Base-by-base conservation (phyloP, 1,140 invertebrate species). In the Diorhabda sublineata region DNA sequence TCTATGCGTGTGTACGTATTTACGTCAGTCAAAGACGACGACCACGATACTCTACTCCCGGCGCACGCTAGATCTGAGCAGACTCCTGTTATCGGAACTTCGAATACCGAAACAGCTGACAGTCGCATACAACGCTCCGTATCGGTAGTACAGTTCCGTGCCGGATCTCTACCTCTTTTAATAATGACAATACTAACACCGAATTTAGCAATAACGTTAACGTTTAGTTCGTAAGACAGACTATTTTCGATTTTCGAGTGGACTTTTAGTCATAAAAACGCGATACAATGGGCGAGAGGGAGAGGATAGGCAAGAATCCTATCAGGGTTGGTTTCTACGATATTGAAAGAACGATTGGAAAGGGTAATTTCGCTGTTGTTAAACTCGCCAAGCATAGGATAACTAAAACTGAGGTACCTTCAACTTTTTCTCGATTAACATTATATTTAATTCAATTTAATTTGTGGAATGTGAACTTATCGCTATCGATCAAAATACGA, bases 311-410 rank as follows among this genome's bases (percentile, higher is more conserved):
- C 73, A 91, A 92, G 82, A 90, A 89, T 82, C 87, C 93, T 67
- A 93, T 97, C 78, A 88, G 94, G 76, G 94, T 98, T 76, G 97
- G 97, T 76, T 97, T 97, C 87, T 98, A 98, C 82, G 94, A 98
- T 83, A 91, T 98, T 78, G 94, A 96, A 80, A 89, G 91, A 79
- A 98, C 96, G 69, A 98, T 99, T 78, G 94, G 97, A 76, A 98
- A 98, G 84, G 97, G 97, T 69, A 99, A 99, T 87, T 99, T 98
- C 87, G 96, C 97, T 69, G 94, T 98, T 78, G 97, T 99, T 73
- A 99, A 98, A 87, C 88, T 98, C 83, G 97, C 96, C 76, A 92
- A 92, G 82, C 97, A 99, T 87, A 89, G 95, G 81, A 94, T 99
- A 82, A 99, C 97, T 70, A 97, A 98, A 88, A 95, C 95, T 78